Base-by-base conservation (phyloP, 2,797 vertebrate genomes). In the Notolabrus celidotus region DNA sequence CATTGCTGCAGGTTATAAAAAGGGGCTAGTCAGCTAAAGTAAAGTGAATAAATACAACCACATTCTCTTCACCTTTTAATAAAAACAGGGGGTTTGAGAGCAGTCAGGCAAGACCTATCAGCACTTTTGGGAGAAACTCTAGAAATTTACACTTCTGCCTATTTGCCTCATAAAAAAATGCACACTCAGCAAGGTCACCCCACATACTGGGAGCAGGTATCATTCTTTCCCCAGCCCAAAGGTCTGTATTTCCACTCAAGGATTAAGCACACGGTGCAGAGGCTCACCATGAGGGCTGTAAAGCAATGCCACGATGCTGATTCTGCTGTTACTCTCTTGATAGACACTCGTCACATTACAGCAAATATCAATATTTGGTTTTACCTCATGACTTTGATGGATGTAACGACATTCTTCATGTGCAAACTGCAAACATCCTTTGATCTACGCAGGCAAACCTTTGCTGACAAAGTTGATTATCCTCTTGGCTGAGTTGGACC, bases 221-320 rank as follows among this genome's bases (percentile, higher is more conserved):
- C 46, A 74, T 16, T 27, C 25, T 64, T 52, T 62, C 47, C 38
- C 36, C 62, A 53, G 76, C 70, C 60, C 64, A 58, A 41, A 43
- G 82, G 46, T 76, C 55, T 62, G 47, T 17, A 65, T 70, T 76
- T 78, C 60, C 70, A 58, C 71, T 55, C 10, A 25, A 52, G 36
- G 74, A 72, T 79, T 78, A 65, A 63, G 27, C 25, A 67, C 39
- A 76, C 41, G 2, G 47, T 69, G 60, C 59, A 66, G 67, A 61
- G 47, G 55, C 51, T 49, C 11, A 27, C 25, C 27, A 41, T 43
- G 58, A 65, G 50, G 22, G 54, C 57, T 43, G 19, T 23, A 42
- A 41, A 54, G 47, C 29, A 55, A 17, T 15, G 16, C 16, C 41
- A n/a, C 20, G 42, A 14, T 22, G 19, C 43, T 22, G 43, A 46